A percentile compares a stretch with the other conserved stretches of the same genome.
These are phyloP conservation scores for Caligus rogercresseyi DNA, from an alignment of 1,140 invertebrate species.

Conservation along the genomic window DNA sequence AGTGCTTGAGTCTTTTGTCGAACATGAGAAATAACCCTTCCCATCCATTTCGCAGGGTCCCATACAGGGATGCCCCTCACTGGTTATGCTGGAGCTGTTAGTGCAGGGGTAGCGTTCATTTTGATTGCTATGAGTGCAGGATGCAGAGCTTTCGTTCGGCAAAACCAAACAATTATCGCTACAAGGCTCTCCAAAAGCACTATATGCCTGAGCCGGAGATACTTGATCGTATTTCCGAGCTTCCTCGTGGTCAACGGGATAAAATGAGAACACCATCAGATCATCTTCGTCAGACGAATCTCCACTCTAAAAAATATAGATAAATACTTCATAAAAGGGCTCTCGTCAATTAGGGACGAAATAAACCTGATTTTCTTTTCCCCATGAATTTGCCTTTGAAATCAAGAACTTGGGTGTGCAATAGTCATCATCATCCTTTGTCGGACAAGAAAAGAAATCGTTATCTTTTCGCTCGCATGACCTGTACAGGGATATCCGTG, in stretches of 20 bases:
- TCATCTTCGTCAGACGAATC: neutral
- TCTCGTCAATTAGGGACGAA: too few species aligned
- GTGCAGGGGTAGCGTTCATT: neutral
- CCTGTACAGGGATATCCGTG: neutral
- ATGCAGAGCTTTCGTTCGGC: neutral
- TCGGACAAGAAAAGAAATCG: neutral
- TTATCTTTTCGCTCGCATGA: neutral
- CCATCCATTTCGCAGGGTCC: neutral
- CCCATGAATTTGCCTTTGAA: neutral
- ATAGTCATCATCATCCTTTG: neutral
- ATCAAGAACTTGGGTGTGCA: neutral
- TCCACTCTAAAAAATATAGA: neutral
- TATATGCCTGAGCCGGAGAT: neutral
- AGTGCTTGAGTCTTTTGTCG: neutral
- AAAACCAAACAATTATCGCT: neutral
- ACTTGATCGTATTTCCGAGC: neutral
- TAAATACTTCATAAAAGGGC: neutral
- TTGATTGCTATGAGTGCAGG: neutral
- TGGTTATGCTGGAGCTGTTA: neutral
- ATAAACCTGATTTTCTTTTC: too few species aligned
- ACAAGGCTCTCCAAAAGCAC: neutral
- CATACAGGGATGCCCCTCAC: neutral
- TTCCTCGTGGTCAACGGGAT: neutral
- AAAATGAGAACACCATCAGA: neutral
- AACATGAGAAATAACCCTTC: neutral